phyloP scores from a whole-genome alignment of 2,888 invertebrate species.

The Hydroisotoma schaefferi region DNA sequence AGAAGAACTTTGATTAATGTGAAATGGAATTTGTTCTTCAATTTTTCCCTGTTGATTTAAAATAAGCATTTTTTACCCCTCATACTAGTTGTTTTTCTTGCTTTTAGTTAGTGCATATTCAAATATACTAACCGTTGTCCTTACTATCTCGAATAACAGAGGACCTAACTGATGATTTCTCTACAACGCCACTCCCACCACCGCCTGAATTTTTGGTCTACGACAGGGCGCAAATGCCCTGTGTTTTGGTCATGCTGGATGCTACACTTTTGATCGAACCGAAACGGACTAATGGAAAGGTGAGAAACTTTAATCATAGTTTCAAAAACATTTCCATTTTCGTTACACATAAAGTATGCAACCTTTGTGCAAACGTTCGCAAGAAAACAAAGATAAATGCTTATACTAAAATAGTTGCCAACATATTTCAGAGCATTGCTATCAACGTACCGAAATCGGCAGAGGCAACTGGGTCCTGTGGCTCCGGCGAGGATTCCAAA shows the following conservation, averaged over 20 bases:
- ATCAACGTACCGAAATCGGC: conserved; percentile 72
- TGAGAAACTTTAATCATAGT: not conserved
- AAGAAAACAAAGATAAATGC: not conserved
- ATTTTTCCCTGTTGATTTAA: no score
- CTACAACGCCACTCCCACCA: conserved; percentile 29
- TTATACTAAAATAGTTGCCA: not conserved
- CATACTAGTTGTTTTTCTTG: no score
- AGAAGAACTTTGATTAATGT: no score
- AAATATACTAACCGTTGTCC: no score
- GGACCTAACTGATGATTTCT: conserved; percentile 11
- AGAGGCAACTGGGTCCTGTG: conserved; percentile 69
- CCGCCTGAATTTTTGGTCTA: conserved; percentile 39
- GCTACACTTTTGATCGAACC: conserved; percentile 43
- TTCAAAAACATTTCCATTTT: conserved; percentile 1
- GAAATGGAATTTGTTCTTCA: no score
- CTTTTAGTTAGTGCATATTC: no score
- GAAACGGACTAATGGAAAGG: conserved; percentile 39
- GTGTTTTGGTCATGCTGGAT: conserved; percentile 40
- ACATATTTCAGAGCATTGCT: conserved; percentile 61
- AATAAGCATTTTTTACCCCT: no score
- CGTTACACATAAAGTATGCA: no score
- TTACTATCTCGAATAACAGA: no score
- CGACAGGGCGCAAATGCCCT: conserved; percentile 37
- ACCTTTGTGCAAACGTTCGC: no score
- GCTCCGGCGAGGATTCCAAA: conserved; percentile 68